phyloP scores from a whole-genome alignment of 2,888 invertebrate species.

The Ctena decussata region DNA sequence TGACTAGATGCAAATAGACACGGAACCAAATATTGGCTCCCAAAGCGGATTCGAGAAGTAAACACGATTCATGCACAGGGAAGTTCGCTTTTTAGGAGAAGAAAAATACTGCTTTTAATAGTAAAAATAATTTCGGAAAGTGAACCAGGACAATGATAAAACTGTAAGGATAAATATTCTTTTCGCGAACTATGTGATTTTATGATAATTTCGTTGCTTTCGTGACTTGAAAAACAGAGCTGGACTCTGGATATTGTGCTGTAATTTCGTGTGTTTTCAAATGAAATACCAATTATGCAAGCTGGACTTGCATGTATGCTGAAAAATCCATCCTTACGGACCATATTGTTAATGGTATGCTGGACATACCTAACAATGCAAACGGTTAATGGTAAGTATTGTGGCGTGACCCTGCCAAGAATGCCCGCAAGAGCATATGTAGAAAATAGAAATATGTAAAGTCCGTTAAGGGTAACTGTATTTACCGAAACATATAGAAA shows the following conservation, averaged over 20 bases:
- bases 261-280: not conserved
- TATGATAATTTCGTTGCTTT: not conserved
- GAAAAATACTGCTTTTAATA: too few relatives aligned
- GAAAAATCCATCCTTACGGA: conserved; percentile 43
- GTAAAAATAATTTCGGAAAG: not conserved
- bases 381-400: conserved; percentile 46
- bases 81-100: not conserved
- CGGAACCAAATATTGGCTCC: not conserved
- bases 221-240: not conserved
- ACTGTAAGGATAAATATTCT: not conserved
- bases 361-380: conserved; percentile 53
- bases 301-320: conserved; percentile 56
- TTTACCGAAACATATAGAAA: too few relatives aligned
- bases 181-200: not conserved
- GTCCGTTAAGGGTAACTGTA: too few relatives aligned
- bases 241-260: not conserved
- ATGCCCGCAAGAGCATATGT: too few relatives aligned
- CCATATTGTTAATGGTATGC: conserved; percentile 46
- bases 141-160: not conserved
- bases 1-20: not conserved
- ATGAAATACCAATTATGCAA: conserved; percentile 37
- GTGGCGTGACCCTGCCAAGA: too few relatives aligned
- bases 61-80: not conserved
- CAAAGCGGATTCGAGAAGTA: not conserved
- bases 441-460: too few relatives aligned